Evolutionary conservation across 2,113 vertebrate genomes (phyloP), one percentile per base, ranked within the genome.

Genomic region (Anolis sagrei): DNA sequence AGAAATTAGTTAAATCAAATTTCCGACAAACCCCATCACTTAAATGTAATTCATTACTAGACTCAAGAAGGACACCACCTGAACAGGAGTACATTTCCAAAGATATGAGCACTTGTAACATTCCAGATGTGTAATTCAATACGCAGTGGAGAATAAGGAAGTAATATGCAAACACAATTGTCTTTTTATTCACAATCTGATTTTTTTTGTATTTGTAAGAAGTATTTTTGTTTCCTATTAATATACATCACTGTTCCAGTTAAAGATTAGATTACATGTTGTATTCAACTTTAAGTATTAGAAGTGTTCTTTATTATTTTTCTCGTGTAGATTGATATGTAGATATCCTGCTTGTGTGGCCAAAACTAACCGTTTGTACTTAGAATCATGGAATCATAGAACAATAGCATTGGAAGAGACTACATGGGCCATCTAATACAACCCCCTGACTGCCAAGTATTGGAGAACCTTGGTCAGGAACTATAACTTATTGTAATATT

Each of bases 1-100:
- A 32, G 29, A 86, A 51, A 86, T 27, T 49, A 49, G 25, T 8
- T 74, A 27, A 72, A 80, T 80, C 36, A 64, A 80, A 66, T 49
- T 1, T 25, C 58, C 69, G 74, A 51, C 39, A 74, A 49, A 73
- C 14, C 32, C 39, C 23, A 51, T 66, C 23, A 29, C 69, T 74
- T 75, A 80, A 32, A 80, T 36, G 18, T 19, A 18, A 27, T 49
- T 79, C 25, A 19, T 54, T 72, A 23, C 19, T 2, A 16, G 13
- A 80, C 13, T 25, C 2, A n/a, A 79, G 72, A 70, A 79, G 27
- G 29, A 72, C 58, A 18, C 5, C 68, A 64, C n/a, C 61, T 72
- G 36, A 58, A 5, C 34, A 25, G 8, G 34, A 66, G 27, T 70
- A 78, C 18, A 66, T 85, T 72, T 61, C 29, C 25, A 6, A 32